These are phyloP conservation scores for Drosophila anomalata DNA, from an alignment of 2,888 invertebrate genomes.

Conservation along the genomic window DNA sequence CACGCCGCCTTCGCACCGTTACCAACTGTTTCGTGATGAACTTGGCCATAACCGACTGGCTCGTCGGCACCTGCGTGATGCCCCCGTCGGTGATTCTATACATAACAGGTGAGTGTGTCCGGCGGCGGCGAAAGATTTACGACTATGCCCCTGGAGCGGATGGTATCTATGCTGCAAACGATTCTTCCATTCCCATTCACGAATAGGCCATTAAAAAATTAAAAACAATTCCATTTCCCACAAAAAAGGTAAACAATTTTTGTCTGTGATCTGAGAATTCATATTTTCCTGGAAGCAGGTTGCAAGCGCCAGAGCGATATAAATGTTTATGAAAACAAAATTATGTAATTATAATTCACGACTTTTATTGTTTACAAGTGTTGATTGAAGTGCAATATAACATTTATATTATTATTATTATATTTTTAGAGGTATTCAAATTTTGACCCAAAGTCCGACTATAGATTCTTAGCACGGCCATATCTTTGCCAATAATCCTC, in stretches of 20 bases:
- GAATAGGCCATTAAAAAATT: conserved; percentile 20
- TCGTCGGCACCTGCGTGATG: conserved; percentile 97
- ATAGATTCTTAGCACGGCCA: too few relatives aligned
- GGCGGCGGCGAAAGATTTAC: conserved; percentile 20
- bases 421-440: not conserved
- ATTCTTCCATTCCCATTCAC: conserved; percentile 17
- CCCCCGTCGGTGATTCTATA: conserved; percentile 95
- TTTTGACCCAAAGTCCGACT: not conserved
- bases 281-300: not conserved
- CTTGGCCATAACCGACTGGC: conserved; percentile 95
- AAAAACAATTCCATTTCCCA: conserved; percentile 4
- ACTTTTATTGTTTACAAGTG: not conserved
- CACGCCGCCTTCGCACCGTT: conserved; percentile 93
- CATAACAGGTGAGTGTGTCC: conserved; percentile 88
- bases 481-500: too few relatives aligned
- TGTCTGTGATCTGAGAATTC: conserved; percentile 4
- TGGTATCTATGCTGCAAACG: conserved; percentile 10
- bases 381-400: not conserved
- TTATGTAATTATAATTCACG: not conserved
- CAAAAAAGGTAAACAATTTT: conserved; percentile 21
- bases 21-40: conserved; percentile 98
- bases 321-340: not conserved
- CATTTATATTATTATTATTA: too few relatives aligned
- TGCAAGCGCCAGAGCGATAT: not conserved
- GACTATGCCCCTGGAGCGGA: conserved; percentile 8